Base-by-base conservation (phyloP, 2,888 invertebrate genomes). In the Leistus spinibarbis region DNA sequence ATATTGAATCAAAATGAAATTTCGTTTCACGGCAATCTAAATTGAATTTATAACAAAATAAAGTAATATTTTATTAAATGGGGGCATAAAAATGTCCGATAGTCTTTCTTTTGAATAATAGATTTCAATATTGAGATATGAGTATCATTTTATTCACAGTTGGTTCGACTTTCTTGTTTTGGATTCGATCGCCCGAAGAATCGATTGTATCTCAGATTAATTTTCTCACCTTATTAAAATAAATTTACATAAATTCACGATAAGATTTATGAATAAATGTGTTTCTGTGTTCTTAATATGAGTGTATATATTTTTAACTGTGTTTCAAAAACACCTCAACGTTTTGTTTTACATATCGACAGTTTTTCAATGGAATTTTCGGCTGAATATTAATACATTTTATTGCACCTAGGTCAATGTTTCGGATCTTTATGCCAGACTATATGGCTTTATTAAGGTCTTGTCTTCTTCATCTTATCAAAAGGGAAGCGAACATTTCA, bases 181-280 rank as follows among this genome's bases (percentile, higher is more conserved):
- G 40, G 13, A 40, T 40, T 40, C 40, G 40, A 40, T 40, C 40
- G 24, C 73, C 73, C 54, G 73, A 53, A 73, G 67, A 54, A n/a
- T 3, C 23, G 73, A 73, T 73, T 13, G 22, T 73, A 73, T 73
- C 73, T 53, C 54, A 62, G 60, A 73, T 67, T 73, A 73, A 73
- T 73, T 73, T 65, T 73, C 73, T 73, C 73, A 67, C 73, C 73
- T 73, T 67, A 73, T 66, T 73, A 73, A 60, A 73, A 73, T 73
- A 73, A 57, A 73, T 73, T 73, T 66, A 60, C 73, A 73, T 73
- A 73, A 64, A 65, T 24, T 23, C 65, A 54, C 71, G 71, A 71
- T 71, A 71, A 71, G 65, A 27, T 56, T 56, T 65, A 56, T 24
- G 71, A 71, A 71, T 71, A 23, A 71, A 71, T 71, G 65, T 71